A percentile compares a stretch with the other conserved stretches of the same genome.
Evolutionary conservation across 2,113 vertebrate genomes (phyloP).

Genomic region (Ramphastos sulfuratus): DNA sequence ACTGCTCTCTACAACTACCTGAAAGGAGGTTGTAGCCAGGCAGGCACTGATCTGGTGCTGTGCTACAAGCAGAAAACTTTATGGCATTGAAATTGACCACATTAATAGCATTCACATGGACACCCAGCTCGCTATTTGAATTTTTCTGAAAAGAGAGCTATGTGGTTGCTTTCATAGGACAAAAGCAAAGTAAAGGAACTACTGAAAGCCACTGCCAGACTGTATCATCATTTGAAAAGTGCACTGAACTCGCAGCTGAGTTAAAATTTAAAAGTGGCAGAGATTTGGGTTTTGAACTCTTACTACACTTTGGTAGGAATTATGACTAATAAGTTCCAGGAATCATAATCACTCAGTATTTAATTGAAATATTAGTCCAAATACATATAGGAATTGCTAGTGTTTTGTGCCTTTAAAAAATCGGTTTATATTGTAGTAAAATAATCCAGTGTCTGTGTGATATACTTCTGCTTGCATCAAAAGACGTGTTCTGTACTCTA

Average conservation of each 20-base stretch:
- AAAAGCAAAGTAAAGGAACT: conserved; percentile 11
- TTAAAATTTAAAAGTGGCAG: conserved; percentile 3
- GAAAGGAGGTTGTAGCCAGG: too few species aligned
- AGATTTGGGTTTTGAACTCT: neutral
- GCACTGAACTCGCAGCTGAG: neutral
- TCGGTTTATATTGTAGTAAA: neutral
- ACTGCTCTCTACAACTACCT: too few species aligned
- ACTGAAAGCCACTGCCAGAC: neutral
- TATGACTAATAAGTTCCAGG: conserved; percentile 1
- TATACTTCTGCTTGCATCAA: neutral
- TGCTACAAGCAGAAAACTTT: neutral
- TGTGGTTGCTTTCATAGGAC: neutral
- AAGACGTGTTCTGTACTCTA: neutral
- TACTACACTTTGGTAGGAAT: neutral
- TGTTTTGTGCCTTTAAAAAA: neutral
- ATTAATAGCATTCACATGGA: neutral
- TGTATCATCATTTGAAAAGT: neutral
- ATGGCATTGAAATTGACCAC: neutral
- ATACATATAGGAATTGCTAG: neutral
- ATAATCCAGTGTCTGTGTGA: neutral
- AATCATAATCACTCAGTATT: neutral
- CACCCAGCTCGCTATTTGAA: neutral
- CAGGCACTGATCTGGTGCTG: neutral
- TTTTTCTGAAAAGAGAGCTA: neutral
- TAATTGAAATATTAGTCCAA: neutral